phyloP scores from a whole-genome alignment of 2,113 vertebrate genomes.

The Heliornis fulica region DNA sequence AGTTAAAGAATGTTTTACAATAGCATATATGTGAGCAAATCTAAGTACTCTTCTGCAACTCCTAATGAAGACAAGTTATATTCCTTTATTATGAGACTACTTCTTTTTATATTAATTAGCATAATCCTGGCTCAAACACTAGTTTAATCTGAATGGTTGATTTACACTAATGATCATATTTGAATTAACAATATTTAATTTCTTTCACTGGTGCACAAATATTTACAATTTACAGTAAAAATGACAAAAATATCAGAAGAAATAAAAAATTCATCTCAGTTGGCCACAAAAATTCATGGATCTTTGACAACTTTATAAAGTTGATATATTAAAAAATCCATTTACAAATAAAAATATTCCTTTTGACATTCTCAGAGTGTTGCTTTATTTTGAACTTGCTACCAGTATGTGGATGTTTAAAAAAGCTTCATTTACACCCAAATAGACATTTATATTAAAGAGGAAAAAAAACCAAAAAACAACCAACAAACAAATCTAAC shows the following conservation, averaged over 20 bases:
- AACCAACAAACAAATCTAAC: too few species aligned
- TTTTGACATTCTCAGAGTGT: neutral
- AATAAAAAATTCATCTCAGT: neutral
- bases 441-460: too few species aligned
- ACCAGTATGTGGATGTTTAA: neutral
- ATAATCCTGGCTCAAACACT: neutral
- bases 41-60: neutral
- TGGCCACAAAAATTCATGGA: neutral
- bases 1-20: neutral
- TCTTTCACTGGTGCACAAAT: neutral
- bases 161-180: neutral
- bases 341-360: neutral
- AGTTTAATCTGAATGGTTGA: neutral
- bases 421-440: neutral
- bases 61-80: neutral
- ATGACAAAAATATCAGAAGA: neutral
- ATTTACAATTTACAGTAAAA: neutral
- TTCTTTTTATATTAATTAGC: neutral
- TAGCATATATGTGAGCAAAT: neutral
- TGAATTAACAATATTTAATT: neutral
- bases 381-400: neutral
- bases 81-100: neutral
- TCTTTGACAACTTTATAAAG: neutral
- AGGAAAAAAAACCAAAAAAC: too few species aligned
- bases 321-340: rapidly evolving